Evolutionary conservation across 2,797 vertebrate species (phyloP).

Genomic region (Etheostoma perlongum): DNA sequence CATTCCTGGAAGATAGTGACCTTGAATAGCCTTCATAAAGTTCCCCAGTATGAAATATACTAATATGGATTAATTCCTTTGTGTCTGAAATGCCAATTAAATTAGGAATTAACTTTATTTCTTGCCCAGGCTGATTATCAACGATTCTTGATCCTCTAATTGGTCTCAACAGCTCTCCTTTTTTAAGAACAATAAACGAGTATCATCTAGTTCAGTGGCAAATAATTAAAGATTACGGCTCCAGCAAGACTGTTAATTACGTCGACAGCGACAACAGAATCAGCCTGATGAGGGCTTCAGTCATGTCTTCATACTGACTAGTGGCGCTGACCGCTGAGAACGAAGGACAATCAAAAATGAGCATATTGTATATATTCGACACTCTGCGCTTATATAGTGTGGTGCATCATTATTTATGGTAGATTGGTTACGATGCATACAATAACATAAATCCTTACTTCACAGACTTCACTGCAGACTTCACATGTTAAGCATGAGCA

Average conservation of each 20-base stretch:
- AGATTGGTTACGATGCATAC: slow-evolving; percentile 38
- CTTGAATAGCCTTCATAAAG: slow-evolving; percentile 69
- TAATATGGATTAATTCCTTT: slow-evolving; percentile 70
- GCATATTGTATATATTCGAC: slow-evolving; percentile 12
- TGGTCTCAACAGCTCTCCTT: slow-evolving; percentile 57
- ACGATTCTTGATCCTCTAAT: slow-evolving; percentile 60
- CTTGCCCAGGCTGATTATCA: slow-evolving; percentile 62
- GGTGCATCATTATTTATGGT: slow-evolving; percentile 37
- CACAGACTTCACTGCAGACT: slow-evolving; percentile 24
- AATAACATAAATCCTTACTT: slow-evolving; percentile 45
- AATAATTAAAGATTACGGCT: slow-evolving; percentile 78
- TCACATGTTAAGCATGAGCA: slow-evolving; percentile 35
- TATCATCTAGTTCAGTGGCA: slow-evolving; percentile 70
- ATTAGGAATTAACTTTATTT: slow-evolving; percentile 77
- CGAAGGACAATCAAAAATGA: slow-evolving; percentile 40
- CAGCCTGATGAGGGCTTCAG: slow-evolving; percentile 54
- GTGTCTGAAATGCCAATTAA: slow-evolving; percentile 79
- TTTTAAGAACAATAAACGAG: slow-evolving; percentile 63
- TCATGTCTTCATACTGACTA: slow-evolving; percentile 58
- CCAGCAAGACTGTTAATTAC: slow-evolving; percentile 73
- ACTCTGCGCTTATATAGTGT: not conserved
- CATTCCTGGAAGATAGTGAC: slow-evolving; percentile 59
- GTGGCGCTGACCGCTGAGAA: slow-evolving; percentile 25
- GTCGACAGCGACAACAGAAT: slow-evolving; percentile 62
- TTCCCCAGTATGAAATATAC: slow-evolving; percentile 62